Percentiles rank a stretch among this genome's conserved stretches.
Evolutionary conservation across 1,140 invertebrate genomes (phyloP).

Genomic region (Sinella curviseta): DNA sequence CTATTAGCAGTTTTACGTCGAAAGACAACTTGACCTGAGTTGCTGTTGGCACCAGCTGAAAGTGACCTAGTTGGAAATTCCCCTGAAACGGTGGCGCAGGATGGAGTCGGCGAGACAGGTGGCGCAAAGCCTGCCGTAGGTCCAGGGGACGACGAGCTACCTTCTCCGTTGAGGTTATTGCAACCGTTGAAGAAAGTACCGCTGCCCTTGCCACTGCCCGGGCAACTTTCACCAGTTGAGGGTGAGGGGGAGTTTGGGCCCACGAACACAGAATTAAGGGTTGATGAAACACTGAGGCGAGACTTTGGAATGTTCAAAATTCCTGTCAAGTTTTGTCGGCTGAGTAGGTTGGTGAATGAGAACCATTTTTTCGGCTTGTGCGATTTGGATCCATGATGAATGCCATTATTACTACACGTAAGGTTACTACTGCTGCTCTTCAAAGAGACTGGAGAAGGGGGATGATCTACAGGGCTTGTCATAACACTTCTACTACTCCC

Average conservation of each 20-base stretch:
- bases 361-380: conserved; percentile 39
- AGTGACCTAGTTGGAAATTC: conserved; percentile 35
- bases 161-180: conserved; percentile 16
- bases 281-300: conserved; percentile 40
- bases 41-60: conserved; percentile 31
- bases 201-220: conserved; percentile 10
- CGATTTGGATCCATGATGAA: not conserved
- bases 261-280: conserved; percentile 43
- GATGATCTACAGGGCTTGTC: conserved; percentile 30
- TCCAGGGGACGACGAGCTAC: not conserved
- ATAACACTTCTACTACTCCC: conserved; percentile 29
- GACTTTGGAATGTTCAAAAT: conserved; percentile 32
- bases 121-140: not conserved
- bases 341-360: conserved; percentile 41
- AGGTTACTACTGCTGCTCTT: conserved; percentile 13
- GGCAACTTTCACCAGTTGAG: conserved; percentile 23
- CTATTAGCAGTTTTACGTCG: conserved; percentile 13
- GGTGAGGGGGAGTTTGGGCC: conserved; percentile 34
- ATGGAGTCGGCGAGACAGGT: conserved; percentile 38
- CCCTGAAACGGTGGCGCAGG: conserved; percentile 36
- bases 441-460: conserved; percentile 23
- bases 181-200: conserved; percentile 10
- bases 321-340: conserved; percentile 33
- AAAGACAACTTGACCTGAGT: conserved; percentile 30
- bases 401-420: not conserved